Conservation (phyloP, 2,888 invertebrate species). For the Sepioteuthis lessoniana region DNA sequence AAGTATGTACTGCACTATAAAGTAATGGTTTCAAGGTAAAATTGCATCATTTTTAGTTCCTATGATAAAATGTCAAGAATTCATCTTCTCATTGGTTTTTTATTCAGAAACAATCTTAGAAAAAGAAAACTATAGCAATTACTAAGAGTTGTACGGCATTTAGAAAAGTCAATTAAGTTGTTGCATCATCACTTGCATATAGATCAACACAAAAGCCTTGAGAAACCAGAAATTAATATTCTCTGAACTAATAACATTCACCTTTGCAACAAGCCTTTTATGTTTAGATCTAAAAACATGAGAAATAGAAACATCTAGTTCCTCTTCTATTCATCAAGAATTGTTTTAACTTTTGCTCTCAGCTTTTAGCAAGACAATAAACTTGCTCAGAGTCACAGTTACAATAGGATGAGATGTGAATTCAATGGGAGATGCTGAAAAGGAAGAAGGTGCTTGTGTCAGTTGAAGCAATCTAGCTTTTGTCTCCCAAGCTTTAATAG, state of each 20-base stretch:
- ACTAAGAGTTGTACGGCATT: not conserved
- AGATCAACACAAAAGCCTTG: not conserved
- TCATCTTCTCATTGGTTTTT: not conserved
- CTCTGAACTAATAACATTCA: not conserved
- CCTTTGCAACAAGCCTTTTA: not conserved
- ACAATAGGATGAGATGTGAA: not conserved
- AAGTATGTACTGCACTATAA: too few species aligned
- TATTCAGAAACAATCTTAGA: not conserved
- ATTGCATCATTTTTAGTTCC: not conserved
- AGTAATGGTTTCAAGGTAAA: too few species aligned
- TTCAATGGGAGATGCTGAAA: constrained; percentile 33
- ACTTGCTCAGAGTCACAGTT: not conserved
- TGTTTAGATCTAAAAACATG: not conserved
- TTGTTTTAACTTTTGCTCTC: not conserved
- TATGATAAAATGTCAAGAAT: not conserved
- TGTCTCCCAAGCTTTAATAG: not conserved
- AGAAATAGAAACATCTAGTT: not conserved
- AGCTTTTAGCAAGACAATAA: not conserved
- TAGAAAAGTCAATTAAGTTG: not conserved
- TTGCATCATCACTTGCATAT: not conserved
- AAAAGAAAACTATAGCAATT: not conserved
- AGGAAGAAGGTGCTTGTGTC: constrained; percentile 6
- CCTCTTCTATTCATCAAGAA: constrained; percentile 7
- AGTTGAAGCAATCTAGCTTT: not conserved
- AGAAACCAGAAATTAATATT: not conserved